A percentile compares a stretch with the other conserved stretches of the same genome.
phyloP scores from a whole-genome alignment of 1,140 invertebrate species.

The Brachionus calyciflorus region DNA sequence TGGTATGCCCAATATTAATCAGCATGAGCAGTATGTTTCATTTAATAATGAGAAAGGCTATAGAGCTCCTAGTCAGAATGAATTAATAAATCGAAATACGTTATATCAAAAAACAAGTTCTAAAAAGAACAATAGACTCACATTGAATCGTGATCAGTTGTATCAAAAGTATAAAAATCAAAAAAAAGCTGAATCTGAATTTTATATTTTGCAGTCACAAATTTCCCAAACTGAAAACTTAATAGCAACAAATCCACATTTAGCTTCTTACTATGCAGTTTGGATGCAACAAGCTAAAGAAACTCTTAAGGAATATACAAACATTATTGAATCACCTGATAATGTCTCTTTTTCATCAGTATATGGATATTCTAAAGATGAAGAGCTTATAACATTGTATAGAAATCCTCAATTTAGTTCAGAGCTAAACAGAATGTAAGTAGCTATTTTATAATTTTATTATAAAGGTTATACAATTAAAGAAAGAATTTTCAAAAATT shows the following conservation, averaged over 20 bases:
- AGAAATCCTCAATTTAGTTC: conserved; percentile 24
- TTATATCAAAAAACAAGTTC: background rate
- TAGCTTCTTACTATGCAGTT: background rate
- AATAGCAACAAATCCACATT: background rate
- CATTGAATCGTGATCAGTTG: background rate
- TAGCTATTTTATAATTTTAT: background rate
- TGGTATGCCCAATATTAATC: background rate
- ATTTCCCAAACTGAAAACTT: background rate
- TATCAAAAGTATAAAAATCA: conserved; percentile 9
- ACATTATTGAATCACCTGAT: conserved; percentile 2
- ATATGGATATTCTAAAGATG: conserved; percentile 26
- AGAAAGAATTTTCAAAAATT: too few relatives aligned
- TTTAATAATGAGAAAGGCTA: background rate
- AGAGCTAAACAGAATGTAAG: background rate
- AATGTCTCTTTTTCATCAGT: conserved; percentile 23
- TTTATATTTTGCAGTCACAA: background rate
- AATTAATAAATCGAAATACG: background rate
- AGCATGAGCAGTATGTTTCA: background rate
- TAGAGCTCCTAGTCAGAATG: background rate
- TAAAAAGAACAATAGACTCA: background rate
- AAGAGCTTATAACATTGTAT: conserved; percentile 11
- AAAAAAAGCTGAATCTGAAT: conserved; percentile 18
- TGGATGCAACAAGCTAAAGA: conserved; percentile 25
- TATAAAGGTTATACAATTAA: background rate
- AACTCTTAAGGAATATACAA: background rate